Evolutionary conservation across 2,113 vertebrate genomes (phyloP), one percentile per base, ranked within the genome.

Genomic region (Propithecus coquereli): DNA sequence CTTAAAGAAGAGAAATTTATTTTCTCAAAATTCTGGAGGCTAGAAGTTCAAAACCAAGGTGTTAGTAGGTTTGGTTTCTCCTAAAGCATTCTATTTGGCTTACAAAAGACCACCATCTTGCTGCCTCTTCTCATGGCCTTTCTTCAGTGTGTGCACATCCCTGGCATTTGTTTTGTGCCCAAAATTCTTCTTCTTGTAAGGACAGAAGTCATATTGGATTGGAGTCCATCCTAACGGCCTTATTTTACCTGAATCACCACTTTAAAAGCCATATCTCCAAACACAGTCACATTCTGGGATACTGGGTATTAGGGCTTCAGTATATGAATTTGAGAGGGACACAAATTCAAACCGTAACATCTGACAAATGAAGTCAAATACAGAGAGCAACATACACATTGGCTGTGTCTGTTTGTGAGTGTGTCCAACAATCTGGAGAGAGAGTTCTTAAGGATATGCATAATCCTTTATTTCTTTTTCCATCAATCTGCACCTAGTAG

Each of bases 41-140:
- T 40, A 16, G 11, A 61, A 66, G 9, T 34, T 50, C 20, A 47
- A 89, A 16, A 45, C 13, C 7, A 25, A 1, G 5, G 11, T 59
- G 4, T 47, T 17, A 10, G 10, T 10, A 77, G 47, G 0, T 13
- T 68, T 91, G 9, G 25, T 23, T 84, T 65, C 6, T 79, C 30
- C 23, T 66, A 30, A 23, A 11, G 37, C 9, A 20, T 43, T 63
- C 10, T 68, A 11, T 32, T 79, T 47, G 22, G 13, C 8, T 70
- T 37, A 8, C 0, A 10, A 4, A 34, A 52, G 11, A 0, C 6
- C n/a, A 4, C 3, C 17, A 23, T 27, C 16, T 17, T 1, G 6
- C 18, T 37, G 2, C 22, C n/a, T 40, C 8, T 3, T 80, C 34
- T 63, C 8, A 1, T 32, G 18, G 1, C 2, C 6, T 57, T 50